phyloP scores from a whole-genome alignment of 2,888 invertebrate genomes.

The Clostera curtula region DNA sequence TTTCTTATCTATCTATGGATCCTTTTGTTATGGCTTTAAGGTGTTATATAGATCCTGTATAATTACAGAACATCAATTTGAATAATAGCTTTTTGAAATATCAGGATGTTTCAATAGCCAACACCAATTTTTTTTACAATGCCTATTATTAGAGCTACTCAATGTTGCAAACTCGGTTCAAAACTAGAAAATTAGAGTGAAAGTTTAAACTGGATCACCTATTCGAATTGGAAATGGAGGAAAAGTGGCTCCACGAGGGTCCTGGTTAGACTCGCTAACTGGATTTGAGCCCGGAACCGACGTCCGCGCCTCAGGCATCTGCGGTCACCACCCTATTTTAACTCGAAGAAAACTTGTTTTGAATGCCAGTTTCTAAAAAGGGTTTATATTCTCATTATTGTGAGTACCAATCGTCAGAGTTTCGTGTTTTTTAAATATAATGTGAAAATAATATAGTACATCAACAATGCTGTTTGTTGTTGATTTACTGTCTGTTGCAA shows the following conservation, averaged over 20 bases:
- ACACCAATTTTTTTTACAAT: neutral
- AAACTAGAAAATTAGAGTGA: constrained; percentile 56
- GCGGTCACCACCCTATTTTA: constrained; percentile 12
- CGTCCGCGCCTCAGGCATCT: constrained; percentile 35
- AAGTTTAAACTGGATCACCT: constrained; percentile 67
- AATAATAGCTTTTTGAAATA: too few species aligned
- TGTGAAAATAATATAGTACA: too few species aligned
- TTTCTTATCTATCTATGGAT: too few species aligned
- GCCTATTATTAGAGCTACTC: neutral
- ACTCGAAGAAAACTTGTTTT: constrained; percentile 26
- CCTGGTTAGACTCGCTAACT: constrained; percentile 36
- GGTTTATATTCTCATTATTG: neutral
- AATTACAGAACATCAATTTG: too few species aligned
- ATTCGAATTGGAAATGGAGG: constrained; percentile 62
- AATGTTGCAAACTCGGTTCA: constrained; percentile 12
- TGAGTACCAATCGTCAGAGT: too few species aligned
- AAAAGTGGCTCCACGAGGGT: constrained; percentile 44
- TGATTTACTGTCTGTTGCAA: too few species aligned
- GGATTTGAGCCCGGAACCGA: constrained; percentile 57
- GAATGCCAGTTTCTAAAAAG: constrained; percentile 14
- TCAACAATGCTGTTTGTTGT: too few species aligned
- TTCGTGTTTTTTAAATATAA: too few species aligned
- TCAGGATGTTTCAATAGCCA: too few species aligned
- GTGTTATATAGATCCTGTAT: too few species aligned
- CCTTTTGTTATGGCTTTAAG: too few species aligned